A percentile compares a stretch with the other conserved stretches of the same genome.
Conservation (phyloP, 2,113 vertebrate species). For the Himantopus leucocephalus region DNA sequence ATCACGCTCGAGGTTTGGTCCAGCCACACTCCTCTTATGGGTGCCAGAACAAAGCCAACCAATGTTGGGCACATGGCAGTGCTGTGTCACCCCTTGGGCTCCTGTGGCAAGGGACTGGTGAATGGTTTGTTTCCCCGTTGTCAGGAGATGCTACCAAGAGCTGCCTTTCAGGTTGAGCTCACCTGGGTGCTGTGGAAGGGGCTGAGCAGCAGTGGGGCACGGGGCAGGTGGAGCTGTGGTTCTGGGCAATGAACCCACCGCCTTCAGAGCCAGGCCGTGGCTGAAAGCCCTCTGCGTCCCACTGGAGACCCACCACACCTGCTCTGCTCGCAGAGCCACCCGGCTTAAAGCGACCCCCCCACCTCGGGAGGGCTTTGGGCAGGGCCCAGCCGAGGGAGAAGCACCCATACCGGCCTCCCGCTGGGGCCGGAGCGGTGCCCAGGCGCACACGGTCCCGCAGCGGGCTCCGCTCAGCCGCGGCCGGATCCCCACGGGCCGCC, state of each 20-base stretch:
- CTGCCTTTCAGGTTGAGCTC: background rate
- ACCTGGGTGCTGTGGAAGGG: fast-evolving
- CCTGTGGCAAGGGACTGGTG: fast-evolving
- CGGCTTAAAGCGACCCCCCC: fast-evolving
- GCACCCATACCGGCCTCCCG: background rate
- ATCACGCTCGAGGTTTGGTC: fast-evolving
- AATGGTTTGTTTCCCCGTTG: background rate
- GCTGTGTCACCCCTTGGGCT: background rate
- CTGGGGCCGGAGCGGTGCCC: background rate
- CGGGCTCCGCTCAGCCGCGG: background rate
- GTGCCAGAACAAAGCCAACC: background rate
- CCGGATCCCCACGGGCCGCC: background rate
- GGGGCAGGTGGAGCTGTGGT: no score
- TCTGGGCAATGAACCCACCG: background rate
- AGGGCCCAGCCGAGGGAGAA: background rate
- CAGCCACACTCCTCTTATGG: fast-evolving
- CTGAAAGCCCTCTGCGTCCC: background rate
- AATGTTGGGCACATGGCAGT: background rate
- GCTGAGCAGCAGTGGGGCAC: fast-evolving
- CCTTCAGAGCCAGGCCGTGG: background rate
- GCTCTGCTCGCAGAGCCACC: background rate
- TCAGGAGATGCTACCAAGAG: background rate
- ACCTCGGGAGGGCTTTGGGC: background rate
- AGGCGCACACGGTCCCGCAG: no score
- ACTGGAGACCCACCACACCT: background rate